Conservation (phyloP, 2,797 vertebrate genomes). For the Acestrorhynchus altus region DNA sequence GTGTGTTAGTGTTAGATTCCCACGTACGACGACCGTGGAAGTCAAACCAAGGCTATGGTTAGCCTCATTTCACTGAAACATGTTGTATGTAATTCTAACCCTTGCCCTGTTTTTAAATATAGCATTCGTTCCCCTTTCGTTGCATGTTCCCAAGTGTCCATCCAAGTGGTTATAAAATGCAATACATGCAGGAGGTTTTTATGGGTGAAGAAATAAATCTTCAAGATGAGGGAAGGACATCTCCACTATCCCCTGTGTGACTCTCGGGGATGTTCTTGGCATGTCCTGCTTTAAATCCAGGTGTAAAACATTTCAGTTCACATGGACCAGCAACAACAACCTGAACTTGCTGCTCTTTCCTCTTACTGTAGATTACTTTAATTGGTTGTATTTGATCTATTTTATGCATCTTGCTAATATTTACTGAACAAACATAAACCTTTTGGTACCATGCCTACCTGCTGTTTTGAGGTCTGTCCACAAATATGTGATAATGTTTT, state of each 20-base stretch:
- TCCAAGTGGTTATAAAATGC: slow-evolving; percentile 52
- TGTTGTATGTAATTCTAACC: slow-evolving; percentile 34
- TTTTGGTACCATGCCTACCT: too few relatives aligned
- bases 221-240: background rate
- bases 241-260: background rate
- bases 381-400: too few relatives aligned
- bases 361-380: too few relatives aligned
- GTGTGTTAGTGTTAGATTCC: background rate
- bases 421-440: too few relatives aligned
- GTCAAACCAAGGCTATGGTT: background rate
- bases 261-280: background rate
- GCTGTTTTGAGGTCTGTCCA: too few relatives aligned
- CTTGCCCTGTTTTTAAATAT: slow-evolving; percentile 51
- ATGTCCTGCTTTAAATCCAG: background rate
- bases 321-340: too few relatives aligned
- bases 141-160: slow-evolving; percentile 51
- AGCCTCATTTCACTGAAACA: slow-evolving; percentile 3
- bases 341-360: too few relatives aligned
- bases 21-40: background rate
- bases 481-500: too few relatives aligned
- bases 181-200: slow-evolving; percentile 39
- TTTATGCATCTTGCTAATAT: too few relatives aligned
- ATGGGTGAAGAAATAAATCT: slow-evolving; percentile 37
- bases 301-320: too few relatives aligned
- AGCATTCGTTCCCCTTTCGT: slow-evolving; percentile 49